Evolutionary conservation across 2,888 invertebrate species (phyloP).

Genomic region (Euzophera pinguis): DNA sequence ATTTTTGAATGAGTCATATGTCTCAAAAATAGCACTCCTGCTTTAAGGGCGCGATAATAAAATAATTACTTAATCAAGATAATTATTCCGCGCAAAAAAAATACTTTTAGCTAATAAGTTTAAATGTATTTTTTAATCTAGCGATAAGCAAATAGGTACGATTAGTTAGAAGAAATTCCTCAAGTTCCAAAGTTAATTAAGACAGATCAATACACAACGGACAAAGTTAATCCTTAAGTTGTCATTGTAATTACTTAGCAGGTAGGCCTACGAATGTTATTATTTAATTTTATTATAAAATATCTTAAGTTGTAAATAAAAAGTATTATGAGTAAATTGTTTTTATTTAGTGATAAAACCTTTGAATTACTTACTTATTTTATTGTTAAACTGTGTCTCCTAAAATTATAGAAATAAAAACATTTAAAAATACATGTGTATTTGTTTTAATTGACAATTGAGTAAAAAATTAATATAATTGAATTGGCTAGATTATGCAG

Average conservation of each 20-base stretch:
- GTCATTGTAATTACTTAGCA: slow-evolving; percentile 52
- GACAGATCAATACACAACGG: slow-evolving; percentile 18
- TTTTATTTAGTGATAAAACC: neutral
- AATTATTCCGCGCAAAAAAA: too few relatives aligned
- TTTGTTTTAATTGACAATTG: too few relatives aligned
- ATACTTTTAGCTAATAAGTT: neutral
- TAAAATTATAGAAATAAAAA: neutral
- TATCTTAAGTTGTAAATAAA: slow-evolving; percentile 18
- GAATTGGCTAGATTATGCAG: too few relatives aligned
- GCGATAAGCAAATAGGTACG: neutral
- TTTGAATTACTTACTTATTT: neutral
- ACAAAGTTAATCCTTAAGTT: slow-evolving; percentile 30
- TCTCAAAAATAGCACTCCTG: too few relatives aligned
- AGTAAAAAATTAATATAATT: too few relatives aligned
- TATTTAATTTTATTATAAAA: slow-evolving; percentile 31
- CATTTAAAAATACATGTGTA: too few relatives aligned
- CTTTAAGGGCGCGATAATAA: too few relatives aligned
- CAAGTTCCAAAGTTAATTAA: slow-evolving; percentile 55
- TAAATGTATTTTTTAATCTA: neutral
- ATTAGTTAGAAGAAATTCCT: slow-evolving; percentile 32
- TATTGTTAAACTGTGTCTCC: neutral
- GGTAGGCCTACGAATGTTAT: slow-evolving; percentile 32
- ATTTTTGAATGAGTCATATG: too few relatives aligned
- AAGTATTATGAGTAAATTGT: neutral
- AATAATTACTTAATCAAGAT: too few relatives aligned